Percentiles rank a stretch among this genome's conserved stretches.
Conservation (phyloP, 2,113 vertebrate species). For the Scalopus aquaticus region DNA sequence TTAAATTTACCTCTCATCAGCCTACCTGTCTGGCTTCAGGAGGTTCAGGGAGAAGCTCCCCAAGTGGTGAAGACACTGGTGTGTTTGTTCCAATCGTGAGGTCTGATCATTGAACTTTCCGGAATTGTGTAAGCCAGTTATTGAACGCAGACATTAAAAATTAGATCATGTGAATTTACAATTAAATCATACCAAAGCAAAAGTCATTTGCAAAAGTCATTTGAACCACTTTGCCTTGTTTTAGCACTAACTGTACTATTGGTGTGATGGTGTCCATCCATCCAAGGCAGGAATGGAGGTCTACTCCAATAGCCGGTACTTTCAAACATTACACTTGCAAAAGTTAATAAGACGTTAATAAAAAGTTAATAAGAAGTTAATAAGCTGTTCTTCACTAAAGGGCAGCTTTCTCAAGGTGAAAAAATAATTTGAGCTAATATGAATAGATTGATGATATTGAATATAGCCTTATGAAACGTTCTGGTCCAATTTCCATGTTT, state of each 20-base stretch:
- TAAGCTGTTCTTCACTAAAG: not conserved
- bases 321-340: not conserved
- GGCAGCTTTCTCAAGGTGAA: not conserved
- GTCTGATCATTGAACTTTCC: not conserved
- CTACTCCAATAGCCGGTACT: not conserved
- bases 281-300: not conserved
- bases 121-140: not conserved
- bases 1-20: too few relatives aligned
- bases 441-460: conserved; percentile 9
- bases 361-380: too few relatives aligned
- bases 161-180: not conserved
- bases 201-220: not conserved
- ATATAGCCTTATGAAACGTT: not conserved
- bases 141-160: not conserved
- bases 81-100: fast-evolving
- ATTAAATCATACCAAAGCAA: not conserved
- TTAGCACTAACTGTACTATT: not conserved
- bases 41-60: fast-evolving
- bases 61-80: fast-evolving
- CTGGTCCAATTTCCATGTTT: not conserved
- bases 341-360: conserved; percentile 53
- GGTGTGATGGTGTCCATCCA: too few relatives aligned
- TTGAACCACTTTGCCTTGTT: not conserved
- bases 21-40: fast-evolving
- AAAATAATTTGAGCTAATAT: conserved; percentile 1